Evolutionary conservation across 2,797 vertebrate species (phyloP), one percentile per base, ranked within the genome.

Genomic region (Nasua narica): DNA sequence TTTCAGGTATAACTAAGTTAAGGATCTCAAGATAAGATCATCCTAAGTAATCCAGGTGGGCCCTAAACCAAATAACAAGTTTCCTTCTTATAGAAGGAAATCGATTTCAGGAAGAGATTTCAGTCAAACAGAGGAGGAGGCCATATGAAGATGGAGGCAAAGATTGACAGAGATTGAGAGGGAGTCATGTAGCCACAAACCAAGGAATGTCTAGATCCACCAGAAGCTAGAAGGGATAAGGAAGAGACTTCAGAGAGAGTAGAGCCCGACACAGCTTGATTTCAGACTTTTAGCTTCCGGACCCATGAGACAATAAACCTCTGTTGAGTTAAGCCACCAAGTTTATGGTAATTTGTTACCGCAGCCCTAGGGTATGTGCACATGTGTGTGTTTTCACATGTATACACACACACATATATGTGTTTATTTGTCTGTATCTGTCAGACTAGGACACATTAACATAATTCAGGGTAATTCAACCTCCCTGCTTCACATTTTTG

Each of bases 401-500:
- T n/a, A 67, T 21, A 19, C 19, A 43, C 8, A 35, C 5, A 29
- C 7, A 15, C 5, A 46, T 16, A 48, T 6, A 7, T 43, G 14
- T 40, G 27, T 35, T 1, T n/a, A 10, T 81, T 2, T 60, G 3
- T 70, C 10, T 54, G 0, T 46, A 15, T 37, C 16, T 65, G 3
- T 23, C 43, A 52, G 56, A 37, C 19, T 48, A 65, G 5, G 5
- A 37, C 29, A 67, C 8, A 29, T 43, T 29, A 82, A 83, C 9
- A 2, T 6, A 81, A 78, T 21, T 46, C 87, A n/a, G 18, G 35
- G 21, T 90, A 79, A 65, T 65, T 95, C 67, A 90, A 76, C 14
- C 69, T 92, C n/a, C 58, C 23, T 35, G 14, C 40, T 86, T 96
- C 60, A 67, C 4, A 32, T 54, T 93, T 48, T 72, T 89, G 4